Conservation (phyloP, 2,113 vertebrate genomes). For the Felis catus region F.catus_Fca126_mat1.0 CM031427.1:3168001-3168500, state of each 20-base stretch:
- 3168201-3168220: background rate
- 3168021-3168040: background rate
- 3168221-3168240: background rate
- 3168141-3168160: background rate
- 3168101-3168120: background rate
- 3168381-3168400: background rate
- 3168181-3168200: background rate
- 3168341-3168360: background rate
- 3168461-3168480: background rate
- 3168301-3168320: background rate
- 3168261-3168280: slow-evolving; percentile 36
- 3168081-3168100: background rate
- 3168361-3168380: background rate
- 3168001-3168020: background rate
- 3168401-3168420: background rate
- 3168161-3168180: background rate
- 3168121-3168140: background rate
- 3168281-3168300: slow-evolving; percentile 31
- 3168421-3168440: background rate
- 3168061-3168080: background rate
- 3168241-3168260: background rate
- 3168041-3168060: background rate
- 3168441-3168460: background rate
- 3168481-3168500: background rate
- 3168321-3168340: background rate